These are phyloP conservation scores for Pollicipes pollicipes DNA, from an alignment of 1,140 invertebrate genomes.

Conservation along the genomic window DNA sequence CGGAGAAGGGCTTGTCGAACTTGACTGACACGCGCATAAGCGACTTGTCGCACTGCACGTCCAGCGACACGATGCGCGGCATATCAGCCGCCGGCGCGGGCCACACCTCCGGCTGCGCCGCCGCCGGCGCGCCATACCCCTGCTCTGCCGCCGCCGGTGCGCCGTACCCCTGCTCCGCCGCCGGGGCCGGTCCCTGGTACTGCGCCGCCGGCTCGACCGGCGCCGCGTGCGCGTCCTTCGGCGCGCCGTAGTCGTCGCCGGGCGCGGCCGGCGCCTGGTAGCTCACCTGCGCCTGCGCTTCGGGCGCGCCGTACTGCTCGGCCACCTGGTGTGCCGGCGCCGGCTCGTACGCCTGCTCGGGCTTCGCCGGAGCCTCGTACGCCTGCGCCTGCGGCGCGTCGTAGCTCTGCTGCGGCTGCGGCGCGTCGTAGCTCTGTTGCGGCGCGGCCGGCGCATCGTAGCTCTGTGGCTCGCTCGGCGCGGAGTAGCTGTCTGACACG, in stretches of 20 bases:
- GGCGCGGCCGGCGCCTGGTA: not conserved
- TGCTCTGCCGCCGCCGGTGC: slow-evolving; percentile 18
- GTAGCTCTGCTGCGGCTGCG: not conserved
- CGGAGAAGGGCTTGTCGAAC: slow-evolving; percentile 85
- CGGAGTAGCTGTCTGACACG: too few species aligned
- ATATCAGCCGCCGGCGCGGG: slow-evolving; percentile 63
- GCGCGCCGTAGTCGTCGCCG: not conserved
- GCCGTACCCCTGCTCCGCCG: not conserved
- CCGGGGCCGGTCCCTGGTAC: not conserved
- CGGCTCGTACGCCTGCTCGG: not conserved
- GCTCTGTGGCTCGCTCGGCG: not conserved
- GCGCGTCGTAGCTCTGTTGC: not conserved
- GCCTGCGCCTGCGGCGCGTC: not conserved
- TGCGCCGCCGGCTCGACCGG: too few species aligned
- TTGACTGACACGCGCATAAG: slow-evolving; percentile 87
- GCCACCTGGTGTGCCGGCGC: not conserved
- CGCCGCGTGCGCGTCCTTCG: too few species aligned
- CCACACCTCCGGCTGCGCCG: slow-evolving; percentile 50
- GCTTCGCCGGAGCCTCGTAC: not conserved
- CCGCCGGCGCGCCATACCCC: slow-evolving; percentile 12
- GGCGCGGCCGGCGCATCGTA: not conserved
- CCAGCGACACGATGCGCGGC: slow-evolving; percentile 74
- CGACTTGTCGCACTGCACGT: slow-evolving; percentile 89
- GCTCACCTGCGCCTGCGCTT: not conserved
- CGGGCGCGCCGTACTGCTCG: not conserved